Conservation (phyloP, 2,113 vertebrate species). For the Heliornis fulica region DNA sequence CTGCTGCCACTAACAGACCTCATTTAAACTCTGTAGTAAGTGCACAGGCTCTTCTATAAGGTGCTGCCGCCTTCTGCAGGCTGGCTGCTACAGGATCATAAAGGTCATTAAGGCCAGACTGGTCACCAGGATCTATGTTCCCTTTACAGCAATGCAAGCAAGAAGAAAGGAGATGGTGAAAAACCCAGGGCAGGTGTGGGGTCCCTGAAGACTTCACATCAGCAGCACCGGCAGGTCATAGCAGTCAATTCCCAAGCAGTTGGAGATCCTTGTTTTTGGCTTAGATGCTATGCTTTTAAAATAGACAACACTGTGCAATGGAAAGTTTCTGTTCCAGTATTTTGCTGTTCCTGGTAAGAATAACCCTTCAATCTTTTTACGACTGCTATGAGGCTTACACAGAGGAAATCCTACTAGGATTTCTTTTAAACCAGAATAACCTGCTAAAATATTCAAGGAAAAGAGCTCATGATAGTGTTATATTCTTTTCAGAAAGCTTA, state of each 20-base stretch:
- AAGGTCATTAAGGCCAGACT: background rate
- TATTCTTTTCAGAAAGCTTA: slow-evolving; percentile 77
- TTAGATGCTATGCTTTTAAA: slow-evolving; percentile 4
- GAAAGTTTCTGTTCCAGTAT: background rate
- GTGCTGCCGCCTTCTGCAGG: background rate
- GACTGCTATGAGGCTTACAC: slow-evolving; percentile 42
- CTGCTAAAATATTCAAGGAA: slow-evolving; percentile 67
- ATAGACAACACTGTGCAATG: background rate
- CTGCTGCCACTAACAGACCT: background rate
- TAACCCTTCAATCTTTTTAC: slow-evolving; percentile 56
- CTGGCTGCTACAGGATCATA: background rate
- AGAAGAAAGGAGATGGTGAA: background rate
- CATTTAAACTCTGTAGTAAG: background rate
- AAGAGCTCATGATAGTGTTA: slow-evolving; percentile 69
- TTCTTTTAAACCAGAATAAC: slow-evolving; percentile 73
- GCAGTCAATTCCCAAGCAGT: background rate
- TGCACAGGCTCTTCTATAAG: background rate
- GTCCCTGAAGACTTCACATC: background rate
- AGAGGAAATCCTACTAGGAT: slow-evolving; percentile 69
- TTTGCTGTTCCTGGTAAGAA: slow-evolving; percentile 31
- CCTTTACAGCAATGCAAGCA: background rate
- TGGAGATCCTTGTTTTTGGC: background rate
- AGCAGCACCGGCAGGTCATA: background rate
- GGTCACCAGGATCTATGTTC: background rate
- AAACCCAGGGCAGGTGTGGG: background rate